Evolutionary conservation across 2,797 vertebrate genomes (phyloP).

Genomic region (Channallabes apus): DNA sequence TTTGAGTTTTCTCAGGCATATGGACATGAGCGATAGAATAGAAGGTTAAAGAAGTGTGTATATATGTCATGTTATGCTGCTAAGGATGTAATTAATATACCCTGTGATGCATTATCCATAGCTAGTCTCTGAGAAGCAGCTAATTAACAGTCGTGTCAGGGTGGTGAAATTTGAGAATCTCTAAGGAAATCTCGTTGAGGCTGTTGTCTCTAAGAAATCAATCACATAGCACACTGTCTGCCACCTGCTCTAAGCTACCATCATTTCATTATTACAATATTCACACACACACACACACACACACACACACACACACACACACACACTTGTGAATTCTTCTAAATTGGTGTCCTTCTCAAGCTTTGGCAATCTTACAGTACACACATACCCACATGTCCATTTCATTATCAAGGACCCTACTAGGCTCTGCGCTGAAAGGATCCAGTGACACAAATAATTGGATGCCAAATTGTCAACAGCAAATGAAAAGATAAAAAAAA

Average conservation of each 20-base stretch:
- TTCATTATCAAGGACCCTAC: conserved; percentile 22
- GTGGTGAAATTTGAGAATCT: conserved; percentile 28
- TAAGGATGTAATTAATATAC: conserved; percentile 8
- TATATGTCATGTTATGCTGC: background rate
- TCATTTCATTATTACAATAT: conserved; percentile 7
- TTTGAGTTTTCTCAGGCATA: background rate
- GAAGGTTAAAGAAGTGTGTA: background rate
- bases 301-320: conserved; percentile 14
- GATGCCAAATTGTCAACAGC: conserved; percentile 4
- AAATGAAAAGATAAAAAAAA: background rate
- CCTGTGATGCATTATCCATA: conserved; percentile 29
- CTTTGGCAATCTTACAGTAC: background rate
- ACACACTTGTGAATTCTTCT: conserved; percentile 1
- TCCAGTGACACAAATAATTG: conserved; percentile 22
- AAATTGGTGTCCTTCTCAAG: background rate
- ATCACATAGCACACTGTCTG: background rate
- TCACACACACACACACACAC: background rate
- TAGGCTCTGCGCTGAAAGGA: conserved; percentile 21
- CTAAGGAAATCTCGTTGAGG: conserved; percentile 10
- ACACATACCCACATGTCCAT: conserved; percentile 6
- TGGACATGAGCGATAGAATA: background rate
- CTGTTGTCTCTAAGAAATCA: conserved; percentile 26
- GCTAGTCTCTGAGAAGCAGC: conserved; percentile 31
- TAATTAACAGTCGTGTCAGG: conserved; percentile 53
- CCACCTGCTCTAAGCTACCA: background rate